Base-by-base conservation (phyloP, 1,140 invertebrate species). In the Drosophila nigromelanica region DNA sequence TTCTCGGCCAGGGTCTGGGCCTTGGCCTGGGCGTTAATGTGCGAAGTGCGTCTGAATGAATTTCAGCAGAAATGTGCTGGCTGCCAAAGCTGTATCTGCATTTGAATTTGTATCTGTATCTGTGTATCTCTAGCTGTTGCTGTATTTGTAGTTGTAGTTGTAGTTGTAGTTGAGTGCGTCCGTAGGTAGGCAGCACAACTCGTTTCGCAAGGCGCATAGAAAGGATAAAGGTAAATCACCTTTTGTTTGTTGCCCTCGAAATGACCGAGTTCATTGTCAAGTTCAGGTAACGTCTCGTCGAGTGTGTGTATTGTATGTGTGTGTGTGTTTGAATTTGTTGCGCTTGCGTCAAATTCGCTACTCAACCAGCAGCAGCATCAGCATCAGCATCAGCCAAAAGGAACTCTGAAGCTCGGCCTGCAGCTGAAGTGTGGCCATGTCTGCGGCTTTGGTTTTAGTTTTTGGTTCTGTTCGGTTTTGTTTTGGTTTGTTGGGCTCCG, bases 1-100 rank as follows among this genome's bases (percentile, higher is more conserved):
- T 50, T 21, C 50, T 45, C 45, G 27, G 27, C 27, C 27, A 27
- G 27, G 27, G 27, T 27, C 27, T 27, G 33, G 37, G 54, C 21
- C 60, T 18, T 39, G 39, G 27, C 27, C 58, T 6, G 80, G 77
- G 82, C 83, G 82, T 87, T 87, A 89, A 87, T 87, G 83, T 87
- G 82, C 82, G 83, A 87, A 89, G 83, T 82, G 83, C 79, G 83
- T 89, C 71, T 87, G 83, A 87, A 87, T 87, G 83, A 69, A 75
- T 82, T 87, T 87, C 83, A 78, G 56, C 50, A 78, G 82, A 86
- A 86, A 68, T 78, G 56, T 69, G 59, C 62, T 35, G 62, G 40
- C 63, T 54, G 45, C 47, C 27, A 6, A 27, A 27, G 27, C 27
- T 27, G 51, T n/a, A 54, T 15, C 5, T 55, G 33, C 39, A 48